Percentiles rank a stretch among this genome's conserved stretches.
Evolutionary conservation across 2,888 invertebrate species (phyloP).

Genomic region (Hecatera dysodea): DNA sequence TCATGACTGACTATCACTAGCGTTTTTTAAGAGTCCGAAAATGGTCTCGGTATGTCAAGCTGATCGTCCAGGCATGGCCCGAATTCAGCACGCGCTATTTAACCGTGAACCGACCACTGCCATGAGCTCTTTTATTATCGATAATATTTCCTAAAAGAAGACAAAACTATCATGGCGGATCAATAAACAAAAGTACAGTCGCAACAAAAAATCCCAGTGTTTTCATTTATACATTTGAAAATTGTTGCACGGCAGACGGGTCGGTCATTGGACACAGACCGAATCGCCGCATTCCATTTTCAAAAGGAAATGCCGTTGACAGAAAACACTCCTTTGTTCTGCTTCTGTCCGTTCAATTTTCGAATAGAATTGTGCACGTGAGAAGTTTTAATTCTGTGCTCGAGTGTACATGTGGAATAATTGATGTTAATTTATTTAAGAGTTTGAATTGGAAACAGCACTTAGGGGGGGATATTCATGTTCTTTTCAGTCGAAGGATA

Average conservation of each 20-base stretch:
- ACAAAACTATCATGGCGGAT: constrained; percentile 46
- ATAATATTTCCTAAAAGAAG: not conserved
- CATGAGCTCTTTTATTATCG: not conserved
- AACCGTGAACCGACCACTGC: no score
- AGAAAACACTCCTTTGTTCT: constrained; percentile 86
- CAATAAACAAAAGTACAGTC: constrained; percentile 67
- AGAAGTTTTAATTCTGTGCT: constrained; percentile 70
- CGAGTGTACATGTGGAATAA: constrained; percentile 69
- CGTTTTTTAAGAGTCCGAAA: no score
- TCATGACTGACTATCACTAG: no score
- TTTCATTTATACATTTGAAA: constrained; percentile 73
- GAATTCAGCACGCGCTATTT: no score
- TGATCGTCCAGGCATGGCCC: no score
- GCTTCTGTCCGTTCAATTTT: constrained; percentile 78
- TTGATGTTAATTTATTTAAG: constrained; percentile 73
- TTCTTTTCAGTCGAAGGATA: constrained; percentile 32
- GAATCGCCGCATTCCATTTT: constrained; percentile 84
- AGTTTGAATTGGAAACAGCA: constrained; percentile 57
- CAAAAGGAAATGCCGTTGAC: constrained; percentile 86
- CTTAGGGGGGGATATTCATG: constrained; percentile 45
- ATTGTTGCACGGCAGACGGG: constrained; percentile 74
- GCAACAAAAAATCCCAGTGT: constrained; percentile 67
- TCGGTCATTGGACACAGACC: constrained; percentile 73
- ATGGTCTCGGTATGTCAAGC: no score
- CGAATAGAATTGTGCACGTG: constrained; percentile 77